Percentiles rank a stretch among this genome's conserved stretches.
Evolutionary conservation across 2,888 invertebrate genomes (phyloP).

Genomic region (Microctonus brassicae): DNA sequence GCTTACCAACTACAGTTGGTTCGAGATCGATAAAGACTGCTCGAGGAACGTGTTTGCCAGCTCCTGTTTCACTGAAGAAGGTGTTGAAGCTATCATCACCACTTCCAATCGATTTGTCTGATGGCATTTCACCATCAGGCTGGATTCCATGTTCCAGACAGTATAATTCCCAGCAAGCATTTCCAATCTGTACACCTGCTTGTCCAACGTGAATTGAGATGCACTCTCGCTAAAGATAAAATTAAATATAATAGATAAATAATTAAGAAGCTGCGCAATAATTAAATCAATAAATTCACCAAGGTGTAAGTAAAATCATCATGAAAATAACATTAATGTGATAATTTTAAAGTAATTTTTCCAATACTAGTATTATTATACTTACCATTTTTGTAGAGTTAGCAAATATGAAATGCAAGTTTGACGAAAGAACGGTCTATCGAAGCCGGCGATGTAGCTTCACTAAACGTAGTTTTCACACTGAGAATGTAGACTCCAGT

Average conservation of each 20-base stretch:
- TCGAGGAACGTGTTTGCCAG: slow-evolving; percentile 88
- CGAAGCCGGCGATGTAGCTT: slow-evolving; percentile 28
- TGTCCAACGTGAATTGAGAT: slow-evolving; percentile 89
- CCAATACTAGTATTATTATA: too few relatives aligned
- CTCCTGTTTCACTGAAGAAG: slow-evolving; percentile 82
- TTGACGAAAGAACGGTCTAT: slow-evolving; percentile 8
- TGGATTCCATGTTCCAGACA: slow-evolving; percentile 87
- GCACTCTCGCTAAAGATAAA: slow-evolving; percentile 81
- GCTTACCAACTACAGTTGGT: slow-evolving; percentile 88
- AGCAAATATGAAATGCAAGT: slow-evolving; percentile 7
- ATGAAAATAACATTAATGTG: too few relatives aligned
- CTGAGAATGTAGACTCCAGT: not conserved
- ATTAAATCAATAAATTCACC: not conserved
- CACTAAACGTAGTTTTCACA: slow-evolving; percentile 22
- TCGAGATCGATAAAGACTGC: slow-evolving; percentile 92
- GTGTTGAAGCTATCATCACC: slow-evolving; percentile 84
- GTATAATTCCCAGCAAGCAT: slow-evolving; percentile 88
- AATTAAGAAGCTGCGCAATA: not conserved
- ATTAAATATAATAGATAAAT: not conserved
- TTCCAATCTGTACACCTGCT: slow-evolving; percentile 87
- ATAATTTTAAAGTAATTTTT: too few relatives aligned
- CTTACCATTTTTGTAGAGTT: slow-evolving; percentile 30
- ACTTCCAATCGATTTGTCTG: slow-evolving; percentile 81
- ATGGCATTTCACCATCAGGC: slow-evolving; percentile 89
- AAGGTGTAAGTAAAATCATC: too few relatives aligned